Conservation (phyloP, 2,888 invertebrate genomes). For the Mermis nigrescens region DNA sequence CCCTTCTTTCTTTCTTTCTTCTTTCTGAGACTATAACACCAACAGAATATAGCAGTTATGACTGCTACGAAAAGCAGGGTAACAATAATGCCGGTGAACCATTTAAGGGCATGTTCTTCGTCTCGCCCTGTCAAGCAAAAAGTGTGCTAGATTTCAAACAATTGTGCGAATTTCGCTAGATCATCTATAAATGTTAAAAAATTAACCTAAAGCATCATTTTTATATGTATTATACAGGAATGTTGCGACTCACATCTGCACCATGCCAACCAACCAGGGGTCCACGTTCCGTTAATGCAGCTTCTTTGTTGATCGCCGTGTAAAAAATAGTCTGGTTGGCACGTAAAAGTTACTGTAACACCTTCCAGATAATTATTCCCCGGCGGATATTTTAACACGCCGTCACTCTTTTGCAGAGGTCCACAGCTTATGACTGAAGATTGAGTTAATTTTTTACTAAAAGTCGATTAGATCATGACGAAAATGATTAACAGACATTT, state of each 20-base stretch:
- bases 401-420: slow-evolving; percentile 18
- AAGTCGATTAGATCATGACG: neutral
- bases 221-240: neutral
- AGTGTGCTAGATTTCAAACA: too few species aligned
- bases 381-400: slow-evolving; percentile 21
- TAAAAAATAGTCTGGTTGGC: slow-evolving; percentile 22
- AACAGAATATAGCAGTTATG: slow-evolving; percentile 8
- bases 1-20: neutral
- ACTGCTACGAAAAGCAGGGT: slow-evolving; percentile 7
- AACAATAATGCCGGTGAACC: slow-evolving; percentile 11
- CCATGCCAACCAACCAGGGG: slow-evolving; percentile 23
- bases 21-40: slow-evolving; percentile 6
- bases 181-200: neutral
- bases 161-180: neutral
- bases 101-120: slow-evolving; percentile 9
- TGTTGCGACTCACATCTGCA: slow-evolving; percentile 19
- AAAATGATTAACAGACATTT: neutral
- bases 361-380: slow-evolving; percentile 24
- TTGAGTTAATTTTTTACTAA: neutral
- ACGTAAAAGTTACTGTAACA: slow-evolving; percentile 21
- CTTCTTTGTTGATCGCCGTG: slow-evolving; percentile 20
- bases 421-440: slow-evolving; percentile 19
- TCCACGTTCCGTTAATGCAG: slow-evolving; percentile 23
- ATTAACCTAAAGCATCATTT: neutral
- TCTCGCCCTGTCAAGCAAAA: slow-evolving; percentile 6